Base-by-base conservation (phyloP, 2,888 invertebrate species). In the Megastigmus dorsalis region DNA sequence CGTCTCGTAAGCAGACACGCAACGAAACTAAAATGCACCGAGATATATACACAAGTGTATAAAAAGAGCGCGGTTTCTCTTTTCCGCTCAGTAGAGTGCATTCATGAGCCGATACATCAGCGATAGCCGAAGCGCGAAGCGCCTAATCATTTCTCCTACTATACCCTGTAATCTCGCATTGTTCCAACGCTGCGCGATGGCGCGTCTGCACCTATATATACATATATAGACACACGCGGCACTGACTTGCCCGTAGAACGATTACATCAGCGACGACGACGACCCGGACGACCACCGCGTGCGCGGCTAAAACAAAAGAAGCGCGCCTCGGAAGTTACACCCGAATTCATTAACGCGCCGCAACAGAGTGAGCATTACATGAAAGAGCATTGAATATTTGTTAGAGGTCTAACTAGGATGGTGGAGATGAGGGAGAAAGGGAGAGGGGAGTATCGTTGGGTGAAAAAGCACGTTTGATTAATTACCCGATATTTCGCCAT, bases 301-400 rank as follows among this genome's bases (percentile, higher is more conserved):
- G 10, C 18, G 20, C 3, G 15, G n/a, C n/a, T 18, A 5, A 33
- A 48, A 63, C 54, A 36, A 63, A 70, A 60, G 62, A 70, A 59
- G 41, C n/a, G 48, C 18, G 15, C 2, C 13, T 71, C 33, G 71
- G 57, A 79, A 77, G 75, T 79, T 78, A 70, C 75, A 75, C 67
- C 59, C 68, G 59, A 72, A 66, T 78, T 77, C 76, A 74, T 77
- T 78, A 77, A 63, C 50, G 33, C 50, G 33, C 30, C 20, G 45
- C 36, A 13, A 33, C 62, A 18, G 55, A 52, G 20, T 13, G 50
- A 13, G 54, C 60, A 57, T 77, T 78, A 78, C n/a, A n/a, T 77
- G 75, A 78, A 79, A 77, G 74, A 67, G 62, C 76, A 78, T 77
- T 77, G 76, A 77, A 73, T 63, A 75, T 77, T 74, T 63, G 67